Conservation (phyloP, 2,888 invertebrate genomes). For the Acanthosepion esculentum region DNA sequence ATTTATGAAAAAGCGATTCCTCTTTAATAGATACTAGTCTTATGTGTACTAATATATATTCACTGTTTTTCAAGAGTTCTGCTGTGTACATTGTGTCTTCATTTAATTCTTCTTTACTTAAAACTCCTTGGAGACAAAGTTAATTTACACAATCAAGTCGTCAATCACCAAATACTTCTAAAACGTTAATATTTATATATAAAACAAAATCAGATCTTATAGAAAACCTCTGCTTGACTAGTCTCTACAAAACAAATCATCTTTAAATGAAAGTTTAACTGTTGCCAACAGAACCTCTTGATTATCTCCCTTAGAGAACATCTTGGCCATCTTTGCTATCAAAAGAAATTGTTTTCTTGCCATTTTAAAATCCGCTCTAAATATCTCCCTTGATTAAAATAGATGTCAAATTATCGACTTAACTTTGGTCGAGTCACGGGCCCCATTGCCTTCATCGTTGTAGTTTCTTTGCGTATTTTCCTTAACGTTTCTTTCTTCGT, state of each 20-base stretch:
- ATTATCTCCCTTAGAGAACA: neutral
- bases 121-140: no score
- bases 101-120: no score
- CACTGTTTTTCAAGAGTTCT: no score
- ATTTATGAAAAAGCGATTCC: no score
- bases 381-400: neutral
- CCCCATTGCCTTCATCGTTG: neutral
- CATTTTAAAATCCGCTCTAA: neutral
- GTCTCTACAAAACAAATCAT: neutral
- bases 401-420: constrained; percentile 23
- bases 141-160: no score
- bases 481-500: neutral
- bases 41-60: no score
- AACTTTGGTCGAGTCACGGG: neutral
- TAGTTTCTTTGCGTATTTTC: neutral
- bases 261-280: neutral
- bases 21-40: no score
- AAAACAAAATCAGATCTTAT: neutral
- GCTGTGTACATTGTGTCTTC: no score
- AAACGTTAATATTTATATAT: no score
- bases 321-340: neutral
- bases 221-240: neutral
- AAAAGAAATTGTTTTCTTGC: constrained; percentile 17
- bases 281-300: neutral
- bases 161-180: no score